These are phyloP conservation scores for Mactromeris polynyma DNA, from an alignment of 2,888 invertebrate genomes.

Conservation along the genomic window DNA sequence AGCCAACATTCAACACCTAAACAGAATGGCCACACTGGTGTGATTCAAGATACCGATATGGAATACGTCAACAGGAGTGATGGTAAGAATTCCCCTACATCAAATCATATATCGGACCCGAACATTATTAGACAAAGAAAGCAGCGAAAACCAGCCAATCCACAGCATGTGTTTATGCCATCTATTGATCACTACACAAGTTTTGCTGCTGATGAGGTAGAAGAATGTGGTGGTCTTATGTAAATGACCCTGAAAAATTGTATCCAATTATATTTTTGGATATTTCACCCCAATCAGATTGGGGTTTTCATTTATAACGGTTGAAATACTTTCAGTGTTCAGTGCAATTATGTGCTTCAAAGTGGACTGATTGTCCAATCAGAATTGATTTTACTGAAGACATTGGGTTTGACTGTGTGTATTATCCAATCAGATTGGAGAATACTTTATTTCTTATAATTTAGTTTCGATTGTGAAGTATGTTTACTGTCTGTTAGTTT, in stretches of 20 bases:
- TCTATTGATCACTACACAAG: slow-evolving; percentile 69
- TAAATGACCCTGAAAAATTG: neutral
- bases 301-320: neutral
- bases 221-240: slow-evolving; percentile 60
- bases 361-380: neutral
- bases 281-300: neutral
- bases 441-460: neutral
- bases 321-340: neutral
- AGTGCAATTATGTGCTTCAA: slow-evolving; percentile 9
- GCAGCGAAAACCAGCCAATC: slow-evolving; percentile 69
- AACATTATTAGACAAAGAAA: slow-evolving; percentile 67
- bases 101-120: slow-evolving; percentile 57
- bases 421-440: slow-evolving; percentile 36
- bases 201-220: slow-evolving; percentile 66
- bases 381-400: neutral
- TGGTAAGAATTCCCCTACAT: slow-evolving; percentile 47
- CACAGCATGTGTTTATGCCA: slow-evolving; percentile 71
- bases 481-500: neutral
- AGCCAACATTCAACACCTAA: slow-evolving; percentile 53
- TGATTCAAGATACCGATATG: slow-evolving; percentile 55
- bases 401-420: neutral
- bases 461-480: neutral
- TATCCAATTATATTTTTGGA: neutral
- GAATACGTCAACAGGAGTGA: slow-evolving; percentile 57
- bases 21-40: slow-evolving; percentile 51